Base-by-base conservation (phyloP, 2,888 invertebrate species). In the Drosophila mercatorum region DNA sequence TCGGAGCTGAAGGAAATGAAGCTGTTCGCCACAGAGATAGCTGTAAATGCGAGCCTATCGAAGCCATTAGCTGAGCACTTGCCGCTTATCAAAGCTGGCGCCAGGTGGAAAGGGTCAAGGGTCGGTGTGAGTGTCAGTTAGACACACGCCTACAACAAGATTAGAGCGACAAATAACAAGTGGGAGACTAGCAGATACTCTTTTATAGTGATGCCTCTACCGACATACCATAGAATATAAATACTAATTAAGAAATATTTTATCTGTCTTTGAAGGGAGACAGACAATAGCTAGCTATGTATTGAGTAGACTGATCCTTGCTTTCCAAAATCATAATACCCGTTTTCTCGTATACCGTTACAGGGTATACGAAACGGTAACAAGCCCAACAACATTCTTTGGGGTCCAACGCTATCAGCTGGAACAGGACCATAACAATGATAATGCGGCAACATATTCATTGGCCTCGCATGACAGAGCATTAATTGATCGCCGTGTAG, bases 401-500 rank as follows among this genome's bases (percentile, higher is more conserved):
- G n/a, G 59, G 44, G 11, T n/a, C 53, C 40, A 10, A 22, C 47
- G 57, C 68, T 83, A 86, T 85, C 87, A 63, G 55, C 68, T 46
- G 69, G 66, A 75, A 87, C 84, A 86, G 89, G 81, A 87, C 80
- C 83, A 89, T 89, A 84, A 87, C 72, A 65, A 69, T 81, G 86
- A 86, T 89, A 87, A 87, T 87, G 87, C 71, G 75, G 65, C 65
- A 71, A 88, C 86, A 76, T 70, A 88, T 88, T 83, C 79, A 86
- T 80, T 73, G 78, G 73, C 56, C 63, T 52, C 58, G 56, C 66
- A 63, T 71, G 75, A 64, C 67, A 46, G 55, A 41, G 28, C 80
- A 77, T 81, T 83, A 88, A 85, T 87, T 81, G 78, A 70, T 46
- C 77, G 38, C 46, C 53, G 12, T 58, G 58, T 26, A 34, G 58